Percentiles rank a stretch among this genome's conserved stretches.
Evolutionary conservation across 2,797 vertebrate genomes (phyloP).

Genomic region (Aulostomus chinensis): DNA sequence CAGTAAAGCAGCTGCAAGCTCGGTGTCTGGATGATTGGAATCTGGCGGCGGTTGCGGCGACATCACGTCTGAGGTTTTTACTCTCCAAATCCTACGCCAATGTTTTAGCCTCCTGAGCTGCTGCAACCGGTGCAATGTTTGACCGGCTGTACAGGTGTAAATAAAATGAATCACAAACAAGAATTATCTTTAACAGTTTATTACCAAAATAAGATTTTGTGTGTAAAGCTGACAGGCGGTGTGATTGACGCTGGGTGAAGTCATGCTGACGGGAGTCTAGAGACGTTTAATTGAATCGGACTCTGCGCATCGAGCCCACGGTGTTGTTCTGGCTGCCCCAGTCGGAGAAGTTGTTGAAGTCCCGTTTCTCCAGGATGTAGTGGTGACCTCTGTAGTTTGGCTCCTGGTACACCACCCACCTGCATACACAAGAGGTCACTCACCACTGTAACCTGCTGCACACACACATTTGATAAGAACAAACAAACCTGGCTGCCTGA

Average conservation of each 20-base stretch:
- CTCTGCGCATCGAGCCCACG: constrained; percentile 76
- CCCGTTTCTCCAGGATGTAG: constrained; percentile 79
- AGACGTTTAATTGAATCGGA: constrained; percentile 72
- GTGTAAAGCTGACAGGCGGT: constrained; percentile 46
- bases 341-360: constrained; percentile 81
- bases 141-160: background rate
- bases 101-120: no score
- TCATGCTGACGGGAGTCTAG: constrained; percentile 12
- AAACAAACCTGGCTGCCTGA: no score
- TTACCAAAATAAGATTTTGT: constrained; percentile 70
- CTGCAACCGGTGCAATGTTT: no score
- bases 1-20: no score
- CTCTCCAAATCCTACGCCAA: no score
- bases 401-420: constrained; percentile 83
- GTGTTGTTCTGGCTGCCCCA: constrained; percentile 81
- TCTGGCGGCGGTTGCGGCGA: no score
- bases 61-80: no score
- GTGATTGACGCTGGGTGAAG: background rate
- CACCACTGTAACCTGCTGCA: no score
- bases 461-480: background rate
- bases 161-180: background rate
- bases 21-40: no score
- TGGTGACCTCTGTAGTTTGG: constrained; percentile 82
- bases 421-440: constrained; percentile 45
- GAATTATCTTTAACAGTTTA: constrained; percentile 57